Evolutionary conservation across 2,888 invertebrate species (phyloP).

Genomic region (Drosophila mulleri): DNA sequence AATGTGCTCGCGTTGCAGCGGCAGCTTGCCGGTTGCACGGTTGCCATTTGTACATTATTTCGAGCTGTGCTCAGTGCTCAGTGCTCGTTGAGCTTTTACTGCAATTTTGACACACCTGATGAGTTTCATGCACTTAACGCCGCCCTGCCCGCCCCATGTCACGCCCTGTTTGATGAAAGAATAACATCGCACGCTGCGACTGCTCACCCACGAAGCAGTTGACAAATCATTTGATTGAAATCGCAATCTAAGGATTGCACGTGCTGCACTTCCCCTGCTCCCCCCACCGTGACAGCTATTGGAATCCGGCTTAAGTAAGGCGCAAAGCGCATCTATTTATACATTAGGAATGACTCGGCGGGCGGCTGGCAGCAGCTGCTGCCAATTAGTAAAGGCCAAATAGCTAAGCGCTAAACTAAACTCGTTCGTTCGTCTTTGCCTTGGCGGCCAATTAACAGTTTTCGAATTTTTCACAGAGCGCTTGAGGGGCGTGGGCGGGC

Average conservation of each 20-base stretch:
- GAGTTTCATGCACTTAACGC: slow-evolving; percentile 65
- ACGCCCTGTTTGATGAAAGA: slow-evolving; percentile 32
- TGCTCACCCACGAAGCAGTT: not conserved
- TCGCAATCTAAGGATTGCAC: slow-evolving; percentile 26
- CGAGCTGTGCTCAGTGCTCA: slow-evolving; percentile 32
- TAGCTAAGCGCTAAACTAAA: slow-evolving; percentile 28
- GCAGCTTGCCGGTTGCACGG: slow-evolving; percentile 33
- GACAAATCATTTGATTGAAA: slow-evolving; percentile 59
- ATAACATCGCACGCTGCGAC: not conserved
- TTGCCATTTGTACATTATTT: slow-evolving; percentile 55
- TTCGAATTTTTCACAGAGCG: slow-evolving; percentile 51
- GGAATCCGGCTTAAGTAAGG: slow-evolving; percentile 1
- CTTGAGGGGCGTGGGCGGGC: slow-evolving; percentile 8
- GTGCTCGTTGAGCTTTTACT: slow-evolving; percentile 60
- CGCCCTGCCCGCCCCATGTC: slow-evolving; percentile 8
- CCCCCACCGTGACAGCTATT: not conserved
- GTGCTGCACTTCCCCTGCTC: not conserved
- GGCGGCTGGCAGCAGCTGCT: slow-evolving; percentile 18
- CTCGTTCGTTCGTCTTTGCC: slow-evolving; percentile 30
- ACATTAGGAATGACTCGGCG: not conserved
- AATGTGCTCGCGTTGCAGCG: not conserved
- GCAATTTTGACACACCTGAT: slow-evolving; percentile 78
- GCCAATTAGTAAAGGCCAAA: slow-evolving; percentile 50
- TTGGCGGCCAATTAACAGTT: slow-evolving; percentile 75
- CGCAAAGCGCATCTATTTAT: not conserved